phyloP scores from a whole-genome alignment of 2,888 invertebrate species.

The Epistrophe grossulariae region DNA sequence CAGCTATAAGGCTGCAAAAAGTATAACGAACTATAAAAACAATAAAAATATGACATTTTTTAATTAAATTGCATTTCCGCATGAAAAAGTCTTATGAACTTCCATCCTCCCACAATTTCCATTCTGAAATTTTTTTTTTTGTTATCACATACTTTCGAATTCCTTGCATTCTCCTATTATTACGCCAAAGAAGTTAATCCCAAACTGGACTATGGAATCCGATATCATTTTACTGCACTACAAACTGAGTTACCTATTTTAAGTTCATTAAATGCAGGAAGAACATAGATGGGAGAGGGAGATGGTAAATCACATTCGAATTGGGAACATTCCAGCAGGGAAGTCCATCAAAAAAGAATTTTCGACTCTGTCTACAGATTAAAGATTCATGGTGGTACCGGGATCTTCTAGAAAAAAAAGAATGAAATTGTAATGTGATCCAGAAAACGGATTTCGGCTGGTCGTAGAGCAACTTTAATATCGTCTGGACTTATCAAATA shows the following conservation, averaged over 20 bases:
- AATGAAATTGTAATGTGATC: constrained; percentile 64
- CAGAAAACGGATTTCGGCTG: constrained; percentile 41
- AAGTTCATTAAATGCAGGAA: constrained; percentile 58
- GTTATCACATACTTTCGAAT: constrained; percentile 53
- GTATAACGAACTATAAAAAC: constrained; percentile 74
- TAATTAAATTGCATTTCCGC: constrained; percentile 82
- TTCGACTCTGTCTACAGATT: constrained; percentile 47
- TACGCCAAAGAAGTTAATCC: constrained; percentile 63
- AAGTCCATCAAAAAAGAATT: constrained; percentile 50
- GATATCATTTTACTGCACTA: constrained; percentile 63
- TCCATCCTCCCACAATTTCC: constrained; percentile 26
- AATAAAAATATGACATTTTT: constrained; percentile 81
- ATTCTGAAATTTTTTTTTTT: constrained; percentile 19
- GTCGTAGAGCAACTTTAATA: constrained; percentile 24
- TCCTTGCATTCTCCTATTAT: constrained; percentile 62
- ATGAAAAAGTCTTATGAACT: constrained; percentile 76
- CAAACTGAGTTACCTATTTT: constrained; percentile 45
- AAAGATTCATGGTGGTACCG: constrained; percentile 62
- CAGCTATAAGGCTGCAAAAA: not conserved
- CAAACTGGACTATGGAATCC: constrained; percentile 57
- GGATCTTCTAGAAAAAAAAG: not conserved
- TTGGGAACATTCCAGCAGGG: constrained; percentile 8
- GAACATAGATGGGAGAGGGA: too few species aligned
- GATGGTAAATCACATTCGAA: constrained; percentile 27
- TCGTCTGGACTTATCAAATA: constrained; percentile 66